These are phyloP conservation scores for Pogonus chalceus DNA, from an alignment of 1,140 invertebrate species.

Conservation along the genomic window DNA sequence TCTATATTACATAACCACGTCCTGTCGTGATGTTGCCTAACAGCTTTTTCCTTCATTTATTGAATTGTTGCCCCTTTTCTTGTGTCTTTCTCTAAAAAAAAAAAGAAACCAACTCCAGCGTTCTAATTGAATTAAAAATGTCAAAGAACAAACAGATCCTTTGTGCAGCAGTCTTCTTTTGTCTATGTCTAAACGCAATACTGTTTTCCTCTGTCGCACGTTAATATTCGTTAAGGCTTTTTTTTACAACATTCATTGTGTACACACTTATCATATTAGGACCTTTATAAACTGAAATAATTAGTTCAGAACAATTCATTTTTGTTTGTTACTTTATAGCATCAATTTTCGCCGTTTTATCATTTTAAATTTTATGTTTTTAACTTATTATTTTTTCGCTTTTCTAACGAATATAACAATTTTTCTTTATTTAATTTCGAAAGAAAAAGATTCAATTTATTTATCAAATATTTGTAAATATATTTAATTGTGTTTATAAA, in stretches of 20 bases:
- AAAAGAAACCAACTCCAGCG: not conserved
- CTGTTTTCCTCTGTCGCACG: not conserved
- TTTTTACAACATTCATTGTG: not conserved
- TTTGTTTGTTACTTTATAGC: too few relatives aligned
- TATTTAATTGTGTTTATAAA: too few relatives aligned
- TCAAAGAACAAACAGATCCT: slow-evolving; percentile 1
- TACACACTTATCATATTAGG: slow-evolving; percentile 3
- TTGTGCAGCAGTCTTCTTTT: not conserved
- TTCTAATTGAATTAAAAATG: slow-evolving; percentile 4
- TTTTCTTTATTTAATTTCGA: too few relatives aligned
- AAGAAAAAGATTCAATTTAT: too few relatives aligned
- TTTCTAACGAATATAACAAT: too few relatives aligned
- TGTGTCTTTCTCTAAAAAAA: not conserved
- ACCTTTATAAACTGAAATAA: not conserved
- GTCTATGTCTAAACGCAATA: not conserved
- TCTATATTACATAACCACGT: not conserved
- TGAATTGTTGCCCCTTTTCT: not conserved
- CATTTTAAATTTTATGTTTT: too few relatives aligned
- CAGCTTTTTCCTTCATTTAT: not conserved
- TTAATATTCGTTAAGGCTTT: slow-evolving; percentile 5
- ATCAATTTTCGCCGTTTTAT: too few relatives aligned
- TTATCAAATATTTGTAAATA: too few relatives aligned
- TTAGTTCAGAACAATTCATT: not conserved
- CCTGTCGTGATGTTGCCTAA: not conserved
- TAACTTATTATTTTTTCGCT: too few relatives aligned